Conservation (phyloP, 1,140 invertebrate genomes). For the Calycopis cecrops region DNA sequence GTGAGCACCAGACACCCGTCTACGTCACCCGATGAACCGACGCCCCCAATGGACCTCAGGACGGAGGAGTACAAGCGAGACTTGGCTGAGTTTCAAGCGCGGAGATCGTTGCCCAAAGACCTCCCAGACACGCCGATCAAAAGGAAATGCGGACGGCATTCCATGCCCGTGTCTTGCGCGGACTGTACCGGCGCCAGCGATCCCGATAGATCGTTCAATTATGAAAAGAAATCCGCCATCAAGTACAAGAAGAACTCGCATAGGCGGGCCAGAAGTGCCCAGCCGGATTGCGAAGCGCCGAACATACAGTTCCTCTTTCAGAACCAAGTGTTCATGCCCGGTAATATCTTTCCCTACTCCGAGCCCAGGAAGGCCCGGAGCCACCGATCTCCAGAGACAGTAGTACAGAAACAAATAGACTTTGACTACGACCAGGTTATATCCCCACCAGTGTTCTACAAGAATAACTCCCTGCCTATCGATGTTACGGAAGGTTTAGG, state of each 20-base stretch:
- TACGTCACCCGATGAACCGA: constrained; percentile 23
- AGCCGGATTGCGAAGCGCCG: constrained; percentile 46
- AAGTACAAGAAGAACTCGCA: constrained; percentile 62
- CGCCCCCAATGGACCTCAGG: constrained; percentile 47
- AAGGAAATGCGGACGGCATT: constrained; percentile 60
- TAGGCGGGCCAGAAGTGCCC: constrained; percentile 40
- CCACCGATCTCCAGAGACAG: constrained; percentile 41
- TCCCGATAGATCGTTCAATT: constrained; percentile 57
- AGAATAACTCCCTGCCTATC: constrained; percentile 59
- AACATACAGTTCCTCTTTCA: constrained; percentile 71
- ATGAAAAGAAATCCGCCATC: constrained; percentile 61
- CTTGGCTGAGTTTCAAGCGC: constrained; percentile 66
- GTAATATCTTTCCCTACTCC: constrained; percentile 46
- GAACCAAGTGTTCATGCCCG: constrained; percentile 69
- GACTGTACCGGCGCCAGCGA: constrained; percentile 51
- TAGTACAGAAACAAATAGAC: constrained; percentile 52
- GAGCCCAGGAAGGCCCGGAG: constrained; percentile 34
- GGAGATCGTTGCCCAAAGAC: constrained; percentile 48
- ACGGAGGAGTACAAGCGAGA: constrained; percentile 70
- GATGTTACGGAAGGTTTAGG: constrained; percentile 49
- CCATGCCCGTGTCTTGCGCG: constrained; percentile 61
- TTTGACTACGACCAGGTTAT: constrained; percentile 48
- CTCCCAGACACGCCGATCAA: constrained; percentile 43
- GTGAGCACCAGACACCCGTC: constrained; percentile 45
- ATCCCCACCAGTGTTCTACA: constrained; percentile 56